Evolutionary conservation across 2,797 vertebrate species (phyloP).

Genomic region (Carcharodon carcharias): DNA sequence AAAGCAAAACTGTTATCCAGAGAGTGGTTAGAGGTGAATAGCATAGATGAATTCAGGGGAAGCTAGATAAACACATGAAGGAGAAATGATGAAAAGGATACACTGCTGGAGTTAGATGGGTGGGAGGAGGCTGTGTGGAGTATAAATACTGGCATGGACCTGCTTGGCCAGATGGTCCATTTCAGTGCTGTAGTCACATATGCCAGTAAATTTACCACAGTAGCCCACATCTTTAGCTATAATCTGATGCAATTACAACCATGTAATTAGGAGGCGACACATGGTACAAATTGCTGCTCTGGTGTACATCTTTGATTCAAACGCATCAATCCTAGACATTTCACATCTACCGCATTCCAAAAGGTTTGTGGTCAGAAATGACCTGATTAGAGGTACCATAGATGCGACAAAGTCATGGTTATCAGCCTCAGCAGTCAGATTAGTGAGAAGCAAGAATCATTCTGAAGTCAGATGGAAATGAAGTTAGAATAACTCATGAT

Average conservation of each 20-base stretch:
- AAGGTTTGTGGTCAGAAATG: neutral
- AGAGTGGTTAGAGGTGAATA: neutral
- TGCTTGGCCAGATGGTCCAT: neutral
- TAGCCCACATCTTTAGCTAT: neutral
- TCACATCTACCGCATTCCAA: neutral
- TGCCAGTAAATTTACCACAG: neutral
- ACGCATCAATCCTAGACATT: neutral
- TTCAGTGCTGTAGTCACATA: neutral
- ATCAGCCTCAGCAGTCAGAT: neutral
- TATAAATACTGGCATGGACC: neutral
- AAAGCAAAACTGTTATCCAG: neutral
- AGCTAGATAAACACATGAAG: neutral
- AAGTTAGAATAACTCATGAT: neutral
- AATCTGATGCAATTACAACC: neutral
- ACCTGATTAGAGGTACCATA: neutral
- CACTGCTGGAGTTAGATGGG: neutral
- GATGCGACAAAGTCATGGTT: neutral
- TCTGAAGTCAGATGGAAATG: neutral
- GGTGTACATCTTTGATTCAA: neutral
- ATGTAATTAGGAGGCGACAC: neutral
- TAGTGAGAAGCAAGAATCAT: neutral
- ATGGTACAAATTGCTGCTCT: neutral
- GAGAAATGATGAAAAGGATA: neutral
- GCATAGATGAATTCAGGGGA: neutral
- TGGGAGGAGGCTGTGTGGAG: neutral